phyloP scores from a whole-genome alignment of 2,113 vertebrate species.

The Antechinus stuartii region DNA sequence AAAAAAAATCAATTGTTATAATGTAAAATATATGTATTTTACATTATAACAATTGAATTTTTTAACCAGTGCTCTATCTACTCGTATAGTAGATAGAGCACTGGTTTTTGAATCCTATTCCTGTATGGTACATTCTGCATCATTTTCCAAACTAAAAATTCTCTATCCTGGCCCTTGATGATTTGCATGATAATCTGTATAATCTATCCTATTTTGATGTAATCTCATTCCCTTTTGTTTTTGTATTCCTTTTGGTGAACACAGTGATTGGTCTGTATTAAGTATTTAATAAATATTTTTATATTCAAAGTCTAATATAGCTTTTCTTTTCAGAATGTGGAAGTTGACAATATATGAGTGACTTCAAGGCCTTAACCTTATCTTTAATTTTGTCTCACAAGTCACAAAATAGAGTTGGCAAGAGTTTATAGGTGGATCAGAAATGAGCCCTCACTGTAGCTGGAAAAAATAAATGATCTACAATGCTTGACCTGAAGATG shows the following conservation, averaged over 20 bases:
- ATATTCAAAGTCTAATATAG: not conserved
- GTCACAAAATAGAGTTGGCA: not conserved
- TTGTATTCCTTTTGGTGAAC: not conserved
- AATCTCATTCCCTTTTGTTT: not conserved
- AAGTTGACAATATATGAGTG: not conserved
- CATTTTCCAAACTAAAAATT: not conserved
- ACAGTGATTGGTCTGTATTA: not conserved
- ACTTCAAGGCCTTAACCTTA: not conserved
- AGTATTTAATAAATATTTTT: not conserved
- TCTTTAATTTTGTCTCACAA: too few relatives aligned
- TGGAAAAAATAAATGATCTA: not conserved
- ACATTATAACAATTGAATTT: too few relatives aligned
- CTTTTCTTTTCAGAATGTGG: constrained; percentile 22
- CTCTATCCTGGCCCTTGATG: not conserved
- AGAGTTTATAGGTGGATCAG: not conserved
- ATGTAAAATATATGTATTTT: not conserved
- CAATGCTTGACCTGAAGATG: not conserved
- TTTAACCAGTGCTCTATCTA: too few relatives aligned
- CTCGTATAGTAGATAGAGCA: too few relatives aligned
- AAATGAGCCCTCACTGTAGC: not conserved
- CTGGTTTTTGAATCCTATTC: not conserved
- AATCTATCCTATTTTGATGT: not conserved
- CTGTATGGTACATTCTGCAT: not conserved
- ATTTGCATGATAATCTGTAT: not conserved
- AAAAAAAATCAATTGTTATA: not conserved